Conservation (phyloP, 2,113 vertebrate genomes). For the Eurystomus gularis region DNA sequence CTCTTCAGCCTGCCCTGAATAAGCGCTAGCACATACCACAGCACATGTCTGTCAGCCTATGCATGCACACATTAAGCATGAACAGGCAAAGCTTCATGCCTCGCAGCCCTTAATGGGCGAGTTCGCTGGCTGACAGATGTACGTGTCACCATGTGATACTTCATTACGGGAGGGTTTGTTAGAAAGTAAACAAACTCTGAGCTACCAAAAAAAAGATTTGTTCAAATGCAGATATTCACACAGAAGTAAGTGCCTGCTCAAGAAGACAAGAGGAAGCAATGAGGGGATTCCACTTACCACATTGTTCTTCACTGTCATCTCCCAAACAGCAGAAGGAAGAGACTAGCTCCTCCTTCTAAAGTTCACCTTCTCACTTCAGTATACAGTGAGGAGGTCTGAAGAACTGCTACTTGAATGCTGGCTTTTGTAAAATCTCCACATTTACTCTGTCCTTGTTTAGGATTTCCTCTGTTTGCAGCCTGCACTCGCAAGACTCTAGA, state of each 20-base stretch:
- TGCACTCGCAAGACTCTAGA: neutral
- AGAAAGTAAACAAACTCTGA: neutral
- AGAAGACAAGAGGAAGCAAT: neutral
- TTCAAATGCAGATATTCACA: neutral
- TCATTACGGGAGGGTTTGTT: neutral
- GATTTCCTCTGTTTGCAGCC: neutral
- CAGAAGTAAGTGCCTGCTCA: neutral
- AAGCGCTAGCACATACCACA: neutral
- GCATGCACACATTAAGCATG: neutral
- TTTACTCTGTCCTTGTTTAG: neutral
- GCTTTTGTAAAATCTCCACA: neutral
- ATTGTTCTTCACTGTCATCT: neutral
- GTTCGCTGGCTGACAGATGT: neutral
- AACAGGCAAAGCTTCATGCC: constrained; percentile 4
- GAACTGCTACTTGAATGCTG: neutral
- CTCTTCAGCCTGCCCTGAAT: neutral
- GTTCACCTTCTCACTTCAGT: neutral
- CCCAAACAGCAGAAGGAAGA: neutral
- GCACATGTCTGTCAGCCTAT: neutral
- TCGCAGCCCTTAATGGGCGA: neutral
- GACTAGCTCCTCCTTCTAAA: neutral
- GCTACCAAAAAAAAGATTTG: neutral
- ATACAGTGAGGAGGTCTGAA: neutral
- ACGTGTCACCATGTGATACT: neutral
- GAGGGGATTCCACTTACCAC: neutral